Evolutionary conservation across 2,113 vertebrate species (phyloP), one percentile per base, ranked within the genome.

Genomic region (Sciurus niger): DNA sequence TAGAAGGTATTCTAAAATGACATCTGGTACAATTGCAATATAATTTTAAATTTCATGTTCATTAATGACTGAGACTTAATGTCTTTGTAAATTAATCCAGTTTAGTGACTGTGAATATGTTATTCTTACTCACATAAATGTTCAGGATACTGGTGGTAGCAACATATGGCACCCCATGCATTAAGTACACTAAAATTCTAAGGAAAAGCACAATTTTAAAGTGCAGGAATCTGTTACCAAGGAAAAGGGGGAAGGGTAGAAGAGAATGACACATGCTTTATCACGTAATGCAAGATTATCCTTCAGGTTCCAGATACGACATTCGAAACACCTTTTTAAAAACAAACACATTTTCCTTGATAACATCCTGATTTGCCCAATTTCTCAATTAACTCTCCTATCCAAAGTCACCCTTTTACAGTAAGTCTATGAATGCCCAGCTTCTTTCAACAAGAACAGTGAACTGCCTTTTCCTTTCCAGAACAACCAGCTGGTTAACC

Each of bases 311-410:
- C 77, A 96, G 63, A 79, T 48, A 70, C 1, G 89, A 93, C 43
- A 93, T 67, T 94, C 43, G 84, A 58, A 79, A 8, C 60, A 83
- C n/a, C 51, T 90, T 93, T 93, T 84, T 48, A 90, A 94, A 90
- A 87, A 63, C 17, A 89, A 92, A 93, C 60, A 48, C 34, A 94
- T 97, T 93, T 96, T 96, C 93, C 94, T 96, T 84, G 93, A 51
- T 96, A 97, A 98, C 89, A 97, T 97, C 88, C 90, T 87, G 32
- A 92, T 74, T 95, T 85, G 95, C 91, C 89, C 87, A 97, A 90
- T 97, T 98, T 98, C 92, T 51, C 97, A 98, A 96, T 96, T 96
- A 97, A 98, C 97, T 96, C 94, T 97, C 63, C 83, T 4, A 97
- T 93, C 96, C 97, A 93, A 98, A 98, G 94, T 94, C 92, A 96